Evolutionary conservation across 1,140 invertebrate species (phyloP).

Genomic region (Marisa cornuarietis): DNA sequence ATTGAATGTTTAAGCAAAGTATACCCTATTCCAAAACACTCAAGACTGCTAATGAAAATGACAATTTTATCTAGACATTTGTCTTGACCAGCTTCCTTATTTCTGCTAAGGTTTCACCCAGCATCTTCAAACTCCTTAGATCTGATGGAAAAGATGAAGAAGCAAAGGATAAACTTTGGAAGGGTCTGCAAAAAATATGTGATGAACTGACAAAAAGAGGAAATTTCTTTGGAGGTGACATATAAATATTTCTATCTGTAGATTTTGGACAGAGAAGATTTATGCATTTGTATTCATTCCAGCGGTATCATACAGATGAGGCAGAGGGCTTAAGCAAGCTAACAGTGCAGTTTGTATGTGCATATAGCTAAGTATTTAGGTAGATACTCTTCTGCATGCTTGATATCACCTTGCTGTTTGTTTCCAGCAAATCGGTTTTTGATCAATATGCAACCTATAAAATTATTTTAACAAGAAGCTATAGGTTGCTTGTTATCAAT

Average conservation of each 20-base stretch:
- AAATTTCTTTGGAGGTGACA: slow-evolving; percentile 14
- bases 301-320: not conserved
- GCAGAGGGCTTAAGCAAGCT: not conserved
- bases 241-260: slow-evolving; percentile 2
- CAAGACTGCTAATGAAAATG: not conserved
- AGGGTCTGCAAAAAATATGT: not conserved
- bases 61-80: not conserved
- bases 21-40: not conserved
- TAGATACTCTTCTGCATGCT: too few relatives aligned
- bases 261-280: not conserved
- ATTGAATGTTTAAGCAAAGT: not conserved
- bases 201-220: slow-evolving; percentile 2
- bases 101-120: not conserved
- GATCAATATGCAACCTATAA: too few relatives aligned
- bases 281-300: not conserved
- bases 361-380: not conserved
- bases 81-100: not conserved
- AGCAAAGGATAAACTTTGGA: not conserved
- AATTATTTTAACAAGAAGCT: too few relatives aligned
- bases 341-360: not conserved
- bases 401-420: too few relatives aligned
- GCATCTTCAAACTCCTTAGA: slow-evolving; percentile 3
- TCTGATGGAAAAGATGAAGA: slow-evolving; percentile 13
- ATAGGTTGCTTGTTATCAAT: too few relatives aligned
- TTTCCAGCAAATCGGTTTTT: too few relatives aligned